Evolutionary conservation across 2,888 invertebrate genomes (phyloP).

Genomic region (Gastrophysa polygoni): DNA sequence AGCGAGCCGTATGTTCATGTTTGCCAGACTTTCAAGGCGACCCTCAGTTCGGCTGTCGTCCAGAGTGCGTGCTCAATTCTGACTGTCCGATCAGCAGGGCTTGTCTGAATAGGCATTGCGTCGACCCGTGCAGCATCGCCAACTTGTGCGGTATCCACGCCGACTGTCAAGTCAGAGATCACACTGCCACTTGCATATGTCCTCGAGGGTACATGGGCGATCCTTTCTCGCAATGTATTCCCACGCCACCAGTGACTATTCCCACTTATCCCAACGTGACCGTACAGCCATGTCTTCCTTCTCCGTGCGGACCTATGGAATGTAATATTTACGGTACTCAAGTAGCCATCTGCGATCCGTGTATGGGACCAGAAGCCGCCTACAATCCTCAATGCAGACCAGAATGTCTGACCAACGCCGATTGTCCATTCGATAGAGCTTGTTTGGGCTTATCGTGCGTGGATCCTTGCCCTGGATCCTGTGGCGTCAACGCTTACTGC

Average conservation of each 20-base stretch:
- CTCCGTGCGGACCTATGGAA: slow-evolving; percentile 73
- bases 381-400: slow-evolving; percentile 79
- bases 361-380: slow-evolving; percentile 69
- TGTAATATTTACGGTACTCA: slow-evolving; percentile 76
- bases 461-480: slow-evolving; percentile 81
- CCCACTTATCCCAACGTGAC: slow-evolving; percentile 56
- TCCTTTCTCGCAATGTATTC: slow-evolving; percentile 76
- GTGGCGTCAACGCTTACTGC: slow-evolving; percentile 76
- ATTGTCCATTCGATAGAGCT: slow-evolving; percentile 78
- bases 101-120: slow-evolving; percentile 76
- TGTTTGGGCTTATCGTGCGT: slow-evolving; percentile 76
- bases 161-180: slow-evolving; percentile 78
- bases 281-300: slow-evolving; percentile 75
- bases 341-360: slow-evolving; percentile 81
- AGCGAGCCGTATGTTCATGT: slow-evolving; percentile 79
- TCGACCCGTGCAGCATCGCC: slow-evolving; percentile 70
- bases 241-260: slow-evolving; percentile 52
- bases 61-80: slow-evolving; percentile 82
- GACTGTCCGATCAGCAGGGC: slow-evolving; percentile 78
- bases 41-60: slow-evolving; percentile 76
- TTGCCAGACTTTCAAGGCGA: slow-evolving; percentile 78
- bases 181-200: slow-evolving; percentile 83
- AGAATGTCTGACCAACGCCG: slow-evolving; percentile 80
- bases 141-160: slow-evolving; percentile 82
- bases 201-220: slow-evolving; percentile 80